Evolutionary conservation across 2,113 vertebrate species (phyloP).

Genomic region (Coryphaenoides rupestris): DNA sequence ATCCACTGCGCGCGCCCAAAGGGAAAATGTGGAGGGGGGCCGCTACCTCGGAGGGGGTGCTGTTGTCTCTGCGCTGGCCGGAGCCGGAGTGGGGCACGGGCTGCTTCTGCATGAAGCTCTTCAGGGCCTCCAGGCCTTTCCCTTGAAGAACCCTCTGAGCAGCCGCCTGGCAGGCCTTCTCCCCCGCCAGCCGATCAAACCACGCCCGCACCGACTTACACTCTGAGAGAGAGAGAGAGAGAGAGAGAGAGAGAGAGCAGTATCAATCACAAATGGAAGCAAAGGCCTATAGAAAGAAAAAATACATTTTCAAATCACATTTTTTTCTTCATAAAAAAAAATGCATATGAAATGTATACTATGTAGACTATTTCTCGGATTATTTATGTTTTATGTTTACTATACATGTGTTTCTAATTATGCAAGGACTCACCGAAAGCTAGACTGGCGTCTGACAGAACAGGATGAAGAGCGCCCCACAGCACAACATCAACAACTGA

Average conservation of each 20-base stretch:
- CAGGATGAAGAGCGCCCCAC: constrained; percentile 80
- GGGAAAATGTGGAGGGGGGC: not conserved
- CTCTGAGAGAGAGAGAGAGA: constrained; percentile 58
- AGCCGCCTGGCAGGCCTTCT: constrained; percentile 73
- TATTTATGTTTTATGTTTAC: too few species aligned
- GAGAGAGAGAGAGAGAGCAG: not conserved
- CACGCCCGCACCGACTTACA: constrained; percentile 68
- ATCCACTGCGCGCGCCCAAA: too few species aligned
- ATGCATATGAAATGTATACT: not conserved
- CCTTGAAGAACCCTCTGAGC: constrained; percentile 71
- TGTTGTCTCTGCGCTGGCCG: constrained; percentile 58
- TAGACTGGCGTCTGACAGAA: constrained; percentile 70
- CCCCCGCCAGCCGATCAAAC: constrained; percentile 77
- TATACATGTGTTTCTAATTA: not conserved
- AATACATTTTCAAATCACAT: not conserved
- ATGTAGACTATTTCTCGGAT: too few species aligned
- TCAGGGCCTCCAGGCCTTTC: constrained; percentile 72
- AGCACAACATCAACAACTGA: constrained; percentile 84
- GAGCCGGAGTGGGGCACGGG: constrained; percentile 56
- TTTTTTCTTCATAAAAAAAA: not conserved
- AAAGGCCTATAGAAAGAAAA: not conserved
- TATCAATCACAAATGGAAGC: not conserved
- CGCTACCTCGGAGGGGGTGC: constrained; percentile 74
- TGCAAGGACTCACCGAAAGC: constrained; percentile 42
- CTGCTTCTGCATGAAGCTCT: constrained; percentile 80